Base-by-base conservation (phyloP, 2,888 invertebrate genomes). In the Hypomecis atomaria region DNA sequence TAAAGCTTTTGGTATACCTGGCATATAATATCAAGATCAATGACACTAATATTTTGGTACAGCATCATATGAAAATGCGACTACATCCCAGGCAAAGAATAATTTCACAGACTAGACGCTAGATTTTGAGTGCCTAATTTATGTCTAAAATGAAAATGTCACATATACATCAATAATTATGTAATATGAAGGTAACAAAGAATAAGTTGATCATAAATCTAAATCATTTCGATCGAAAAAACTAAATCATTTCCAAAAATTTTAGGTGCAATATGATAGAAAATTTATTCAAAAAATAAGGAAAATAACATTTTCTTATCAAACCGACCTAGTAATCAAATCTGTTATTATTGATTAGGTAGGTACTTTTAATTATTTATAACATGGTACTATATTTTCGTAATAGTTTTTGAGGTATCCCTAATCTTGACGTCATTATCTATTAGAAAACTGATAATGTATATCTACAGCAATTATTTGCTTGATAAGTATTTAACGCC, bases 401-500 rank as follows among this genome's bases (percentile, higher is more conserved):
- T 40, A 9, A 9, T 40, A 13, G 44, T 13, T 7, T n/a, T 13
- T 44, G 6, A 11, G 13, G 13, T 13, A 13, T 44, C 44, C 44
- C 6, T 5, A 48, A 48, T 36, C 34, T n/a, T 5, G 10, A 34
- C 8, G 48, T 34, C 34, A 48, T 34, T 23, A 48, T 34, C 48
- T 34, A 48, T 48, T 48, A 34, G 48, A 48, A 48, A 48, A 65
- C 54, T 55, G 62, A 43, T 57, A 63, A 45, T 11, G 33, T 23
- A 11, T 37, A 43, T 34, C 5, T n/a, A 40, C 52, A 34, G 23
- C 56, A 45, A 10, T 38, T 38, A 50, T 50, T 50, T 50, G 37
- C 50, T 50, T 37, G 38, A 50, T 50, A 38, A 50, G 11, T 50
- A 55, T 23, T 42, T 49, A 44, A 49, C 68, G 67, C 70, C 69